Evolutionary conservation across 2,113 vertebrate genomes (phyloP), one percentile per base, ranked within the genome.

Genomic region (Labeo catla): DNA sequence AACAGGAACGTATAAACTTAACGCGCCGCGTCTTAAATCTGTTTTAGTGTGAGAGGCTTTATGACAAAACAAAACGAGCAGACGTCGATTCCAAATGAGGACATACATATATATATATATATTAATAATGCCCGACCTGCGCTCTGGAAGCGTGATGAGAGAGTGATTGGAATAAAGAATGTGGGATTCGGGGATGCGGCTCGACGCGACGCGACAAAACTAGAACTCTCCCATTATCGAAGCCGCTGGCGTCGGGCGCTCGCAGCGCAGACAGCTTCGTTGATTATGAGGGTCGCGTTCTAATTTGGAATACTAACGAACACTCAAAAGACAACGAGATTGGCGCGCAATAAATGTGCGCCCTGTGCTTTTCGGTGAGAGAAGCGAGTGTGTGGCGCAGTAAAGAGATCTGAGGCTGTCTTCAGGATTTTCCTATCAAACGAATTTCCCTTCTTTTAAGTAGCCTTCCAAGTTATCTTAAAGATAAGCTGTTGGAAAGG

Each of bases 151-250:
- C 11, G 16, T 12, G 28, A 52, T 52, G 63, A 8, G 45, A 49
- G 80, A 82, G 81, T 82, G 81, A 66, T 70, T 68, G 82, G 36
- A 84, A 84, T 84, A 73, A 73, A 23, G 50, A 73, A 59, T 84
- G 36, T 28, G 36, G 19, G 28, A 43, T 11, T 52, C 49, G 8
- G 34, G 28, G 68, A 73, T 73, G 68, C 50, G 34, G 50, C 49
- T 66, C 66, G 28, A 54, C 57, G 79, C 79, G 36, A 65, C 45
- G 63, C 80, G 43, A 21, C 45, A 11, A 52, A 66, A 50, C 66
- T 59, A 54, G 16, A 54, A 8, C 66, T 39, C 36, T 43, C 16
- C 34, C 39, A n/a, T 80, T 80, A 80, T 16, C 54, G 65, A 81
- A 81, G 10, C n/a, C n/a, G 39, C 39, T 39, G 5, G 39, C 3